Evolutionary conservation across 2,888 invertebrate species (phyloP).

Genomic region (Pycnomerus fuliginosus): DNA sequence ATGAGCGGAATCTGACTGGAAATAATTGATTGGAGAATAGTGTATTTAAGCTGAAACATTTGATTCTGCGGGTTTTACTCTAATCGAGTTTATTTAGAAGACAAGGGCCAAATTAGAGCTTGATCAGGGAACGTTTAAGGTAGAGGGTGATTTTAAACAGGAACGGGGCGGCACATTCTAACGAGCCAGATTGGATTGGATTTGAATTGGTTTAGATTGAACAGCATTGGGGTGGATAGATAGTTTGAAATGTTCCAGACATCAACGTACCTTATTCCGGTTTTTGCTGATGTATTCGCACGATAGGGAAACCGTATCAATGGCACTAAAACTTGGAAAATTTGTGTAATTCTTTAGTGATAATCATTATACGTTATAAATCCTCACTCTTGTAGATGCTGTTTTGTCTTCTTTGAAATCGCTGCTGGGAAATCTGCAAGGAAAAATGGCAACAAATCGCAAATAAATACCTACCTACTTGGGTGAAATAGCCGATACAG

Average conservation of each 20-base stretch:
- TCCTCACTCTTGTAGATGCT: no score
- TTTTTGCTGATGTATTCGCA: not conserved
- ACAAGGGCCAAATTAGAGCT: slow-evolving; percentile 51
- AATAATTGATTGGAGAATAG: slow-evolving; percentile 11
- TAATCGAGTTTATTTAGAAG: slow-evolving; percentile 50
- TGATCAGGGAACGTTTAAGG: slow-evolving; percentile 51
- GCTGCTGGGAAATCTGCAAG: slow-evolving; percentile 16
- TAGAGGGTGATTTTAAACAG: slow-evolving; percentile 48
- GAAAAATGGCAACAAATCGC: slow-evolving; percentile 35
- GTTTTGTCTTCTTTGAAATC: slow-evolving; percentile 4
- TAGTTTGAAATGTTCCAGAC: slow-evolving; percentile 33
- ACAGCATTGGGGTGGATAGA: slow-evolving; percentile 49
- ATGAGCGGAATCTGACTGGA: no score
- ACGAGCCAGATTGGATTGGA: slow-evolving; percentile 52
- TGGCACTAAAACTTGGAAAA: not conserved
- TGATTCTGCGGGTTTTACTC: slow-evolving; percentile 35
- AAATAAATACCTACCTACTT: slow-evolving; percentile 46
- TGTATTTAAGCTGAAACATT: slow-evolving; percentile 28
- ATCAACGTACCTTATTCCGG: slow-evolving; percentile 7
- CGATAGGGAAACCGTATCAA: not conserved
- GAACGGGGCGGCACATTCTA: slow-evolving; percentile 48
- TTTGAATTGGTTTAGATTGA: slow-evolving; percentile 52
- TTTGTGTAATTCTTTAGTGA: no score
- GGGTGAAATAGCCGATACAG: slow-evolving; percentile 48
- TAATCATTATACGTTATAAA: no score